Conservation (phyloP, 2,888 invertebrate species). For the Philhelius pedissequus region DNA sequence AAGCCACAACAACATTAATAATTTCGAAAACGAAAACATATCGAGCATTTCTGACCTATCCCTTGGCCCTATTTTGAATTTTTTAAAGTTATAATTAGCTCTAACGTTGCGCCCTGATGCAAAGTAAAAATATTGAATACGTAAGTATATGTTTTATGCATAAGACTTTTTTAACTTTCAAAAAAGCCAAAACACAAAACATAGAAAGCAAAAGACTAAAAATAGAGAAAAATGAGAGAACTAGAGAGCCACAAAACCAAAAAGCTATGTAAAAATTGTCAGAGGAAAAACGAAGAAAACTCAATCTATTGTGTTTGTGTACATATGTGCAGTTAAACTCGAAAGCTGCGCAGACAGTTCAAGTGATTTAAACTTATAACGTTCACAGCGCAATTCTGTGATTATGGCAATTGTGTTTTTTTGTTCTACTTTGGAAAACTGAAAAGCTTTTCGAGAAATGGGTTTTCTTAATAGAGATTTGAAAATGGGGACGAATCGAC, state of each 20-base stretch:
- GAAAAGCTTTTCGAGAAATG: constrained; percentile 48
- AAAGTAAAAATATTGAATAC: constrained; percentile 22
- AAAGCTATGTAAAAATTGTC: neutral
- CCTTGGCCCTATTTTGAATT: constrained; percentile 61
- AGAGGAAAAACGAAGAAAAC: neutral
- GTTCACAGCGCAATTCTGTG: constrained; percentile 14
- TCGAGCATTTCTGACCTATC: constrained; percentile 55
- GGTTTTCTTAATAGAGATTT: constrained; percentile 27
- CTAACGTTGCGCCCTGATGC: constrained; percentile 36
- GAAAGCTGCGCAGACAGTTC: constrained; percentile 47
- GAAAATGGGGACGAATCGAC: constrained; percentile 42
- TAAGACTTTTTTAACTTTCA: neutral
- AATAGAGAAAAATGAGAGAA: constrained; percentile 24
- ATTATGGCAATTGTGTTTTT: constrained; percentile 14
- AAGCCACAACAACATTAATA: constrained; percentile 18
- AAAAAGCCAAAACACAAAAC: constrained; percentile 24
- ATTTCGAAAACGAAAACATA: constrained; percentile 19
- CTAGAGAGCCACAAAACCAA: neutral
- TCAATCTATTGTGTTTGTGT: neutral
- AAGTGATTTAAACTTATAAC: constrained; percentile 33
- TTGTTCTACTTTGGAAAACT: neutral
- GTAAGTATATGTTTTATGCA: constrained; percentile 11
- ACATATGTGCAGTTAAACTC: constrained; percentile 33
- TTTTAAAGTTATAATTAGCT: constrained; percentile 31
- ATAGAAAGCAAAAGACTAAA: constrained; percentile 28